phyloP scores from a whole-genome alignment of 2,888 invertebrate genomes.

The Drosophila planitibia region DNA sequence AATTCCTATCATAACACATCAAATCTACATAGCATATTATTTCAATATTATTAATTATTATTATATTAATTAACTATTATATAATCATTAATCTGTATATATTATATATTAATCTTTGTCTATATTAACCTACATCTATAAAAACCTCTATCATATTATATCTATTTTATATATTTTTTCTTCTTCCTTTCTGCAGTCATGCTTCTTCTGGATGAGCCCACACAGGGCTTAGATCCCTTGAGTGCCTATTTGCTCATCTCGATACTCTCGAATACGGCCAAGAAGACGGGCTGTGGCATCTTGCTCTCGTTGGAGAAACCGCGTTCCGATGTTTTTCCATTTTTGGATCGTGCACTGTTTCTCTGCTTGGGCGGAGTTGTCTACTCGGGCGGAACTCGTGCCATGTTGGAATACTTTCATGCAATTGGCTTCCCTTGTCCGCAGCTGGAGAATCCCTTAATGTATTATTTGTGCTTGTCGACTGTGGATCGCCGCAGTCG shows the following conservation, averaged over 20 bases:
- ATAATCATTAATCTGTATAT: no score
- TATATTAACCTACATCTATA: no score
- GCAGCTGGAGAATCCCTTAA: constrained; percentile 97
- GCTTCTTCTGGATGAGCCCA: constrained; percentile 96
- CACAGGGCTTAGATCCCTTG: constrained; percentile 96
- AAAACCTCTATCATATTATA: background rate
- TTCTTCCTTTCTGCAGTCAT: constrained; percentile 87
- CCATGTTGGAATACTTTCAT: constrained; percentile 97
- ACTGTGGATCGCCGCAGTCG: constrained; percentile 90
- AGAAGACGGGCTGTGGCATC: constrained; percentile 95
- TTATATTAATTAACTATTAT: no score
- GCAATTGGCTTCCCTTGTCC: constrained; percentile 98
- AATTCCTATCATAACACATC: background rate
- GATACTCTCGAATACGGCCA: constrained; percentile 95
- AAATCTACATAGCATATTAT: no score
- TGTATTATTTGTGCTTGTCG: constrained; percentile 93
- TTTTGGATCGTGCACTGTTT: constrained; percentile 95
- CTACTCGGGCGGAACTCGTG: constrained; percentile 95
- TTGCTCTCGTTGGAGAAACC: constrained; percentile 97
- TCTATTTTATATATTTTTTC: background rate
- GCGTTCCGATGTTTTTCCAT: constrained; percentile 96
- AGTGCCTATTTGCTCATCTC: constrained; percentile 98
- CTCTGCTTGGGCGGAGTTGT: constrained; percentile 96
- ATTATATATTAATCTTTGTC: no score
- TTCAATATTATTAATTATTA: no score